Evolutionary conservation across 2,797 vertebrate genomes (phyloP), one percentile per base, ranked within the genome.

Genomic region (Aratinga solstitialis): DNA sequence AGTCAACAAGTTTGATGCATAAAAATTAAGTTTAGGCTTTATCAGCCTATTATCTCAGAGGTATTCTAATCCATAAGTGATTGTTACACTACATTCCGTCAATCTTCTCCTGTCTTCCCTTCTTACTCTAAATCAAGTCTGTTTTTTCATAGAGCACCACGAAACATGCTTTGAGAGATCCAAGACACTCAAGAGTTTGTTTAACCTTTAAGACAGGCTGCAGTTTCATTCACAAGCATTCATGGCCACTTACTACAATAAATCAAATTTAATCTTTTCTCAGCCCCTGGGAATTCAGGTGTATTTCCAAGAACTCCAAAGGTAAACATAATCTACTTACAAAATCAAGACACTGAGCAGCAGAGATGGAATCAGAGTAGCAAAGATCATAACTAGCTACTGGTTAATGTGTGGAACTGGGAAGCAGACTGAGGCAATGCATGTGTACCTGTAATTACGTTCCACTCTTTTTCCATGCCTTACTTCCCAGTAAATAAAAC

Each of bases 331-430:
- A 63, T 20, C 26, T 30, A 27, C 29, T 3, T 27, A 36, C 2
- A 74, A 83, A 88, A 67, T 43, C 14, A 73, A 73, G 53, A 68
- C 18, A 50, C 4, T 0, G 1, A 67, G 3, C 18, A 63, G 53
- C 36, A 86, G 62, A 45, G 4, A 48, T 5, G 8, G 7, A 69
- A 32, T 51, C 19, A 66, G 5, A 88, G 26, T 4, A 65, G 30
- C 34, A 84, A 74, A 62, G 50, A 40, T 7, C 2, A 0, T 4
- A 82, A 58, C 34, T 36, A 53, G 20, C 10, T 27, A 12, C 10
- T 36, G 17, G 26, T 62, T 73, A 51, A 69, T 9, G 15, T 0
- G 0, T 23, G 40, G n/a, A 88, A 72, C 15, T 1, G 0, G 14
- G 34, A 84, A 83, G 54, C 13, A 83, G 23, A 58, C 4, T 50